Evolutionary conservation across 2,888 invertebrate species (phyloP).

Genomic region (Brachyptera risi): DNA sequence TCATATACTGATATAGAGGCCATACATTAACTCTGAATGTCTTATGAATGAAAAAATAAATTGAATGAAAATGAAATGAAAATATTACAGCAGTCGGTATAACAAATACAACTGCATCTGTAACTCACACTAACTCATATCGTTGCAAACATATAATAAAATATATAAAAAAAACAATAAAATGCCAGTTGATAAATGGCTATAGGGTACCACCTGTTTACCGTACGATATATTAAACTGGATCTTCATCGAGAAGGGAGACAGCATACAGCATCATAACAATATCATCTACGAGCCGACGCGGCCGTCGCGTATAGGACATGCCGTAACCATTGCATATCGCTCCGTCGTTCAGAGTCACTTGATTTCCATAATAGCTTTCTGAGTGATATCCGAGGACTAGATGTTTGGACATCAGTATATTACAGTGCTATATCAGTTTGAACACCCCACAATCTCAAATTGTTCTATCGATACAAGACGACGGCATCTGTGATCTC

Average conservation of each 20-base stretch:
- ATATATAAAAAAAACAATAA: neutral
- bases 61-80: too few species aligned
- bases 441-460: conserved; percentile 27
- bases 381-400: conserved; percentile 35
- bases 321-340: conserved; percentile 1
- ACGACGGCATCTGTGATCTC: neutral
- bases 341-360: too few species aligned
- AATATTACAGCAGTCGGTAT: too few species aligned
- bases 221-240: neutral
- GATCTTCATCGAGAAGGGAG: neutral
- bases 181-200: neutral
- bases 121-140: too few species aligned
- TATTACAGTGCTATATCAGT: conserved; percentile 22
- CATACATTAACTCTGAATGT: too few species aligned
- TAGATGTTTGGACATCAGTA: neutral
- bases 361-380: conserved; percentile 36
- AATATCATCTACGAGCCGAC: neutral
- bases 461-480: conserved; percentile 31
- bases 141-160: too few species aligned
- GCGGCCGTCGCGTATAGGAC: neutral
- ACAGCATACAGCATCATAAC: neutral
- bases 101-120: too few species aligned
- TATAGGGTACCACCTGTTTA: neutral
- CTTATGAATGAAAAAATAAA: too few species aligned
- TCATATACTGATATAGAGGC: too few species aligned